Evolutionary conservation across 2,113 vertebrate genomes (phyloP), one percentile per base, ranked within the genome.

Genomic region (Chionis minor): DNA sequence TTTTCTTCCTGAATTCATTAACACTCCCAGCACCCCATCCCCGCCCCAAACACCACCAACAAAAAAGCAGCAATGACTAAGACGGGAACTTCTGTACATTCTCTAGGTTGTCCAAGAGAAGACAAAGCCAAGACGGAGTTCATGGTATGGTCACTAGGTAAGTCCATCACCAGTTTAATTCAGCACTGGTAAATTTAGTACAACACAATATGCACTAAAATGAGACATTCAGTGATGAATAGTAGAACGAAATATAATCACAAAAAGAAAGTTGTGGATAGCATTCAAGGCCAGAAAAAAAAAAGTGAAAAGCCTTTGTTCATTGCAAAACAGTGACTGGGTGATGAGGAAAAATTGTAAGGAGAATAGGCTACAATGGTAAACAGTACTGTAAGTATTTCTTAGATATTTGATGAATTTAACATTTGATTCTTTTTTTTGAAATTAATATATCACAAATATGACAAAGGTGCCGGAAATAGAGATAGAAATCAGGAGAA

Each of bases 11-110:
- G n/a, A 47, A 56, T 73, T 38, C 17, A 65, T 63, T 69, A 73
- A 47, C 7, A 18, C 3, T 72, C 15, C 4, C 14, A 3, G 4
- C 22, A 21, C 5, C 17, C 12, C 19, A 14, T 49, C 2, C 7
- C 12, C 24, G 10, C 16, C 8, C 7, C 18, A 35, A 70, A 35
- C n/a, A 59, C 13, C 18, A 33, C 32, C 18, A 67, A 40, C 14
- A 47, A 30, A 22, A 67, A 51, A 51, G 49, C 49, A 51, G 49
- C 17, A 32, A 22, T 58, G 2, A 0, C 4, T 70, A 40, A 20
- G 11, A 16, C 33, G 32, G 9, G 4, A 86, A 42, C 16, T 81
- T 74, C 19, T 73, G 19, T 42, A 28, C 4, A 14, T 61, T 65
- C 23, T 59, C 86, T 17, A 42, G 33, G 8, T 56, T 72, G 22